Conservation (phyloP, 1,140 invertebrate genomes). For the Zaprionus inermis region DNA sequence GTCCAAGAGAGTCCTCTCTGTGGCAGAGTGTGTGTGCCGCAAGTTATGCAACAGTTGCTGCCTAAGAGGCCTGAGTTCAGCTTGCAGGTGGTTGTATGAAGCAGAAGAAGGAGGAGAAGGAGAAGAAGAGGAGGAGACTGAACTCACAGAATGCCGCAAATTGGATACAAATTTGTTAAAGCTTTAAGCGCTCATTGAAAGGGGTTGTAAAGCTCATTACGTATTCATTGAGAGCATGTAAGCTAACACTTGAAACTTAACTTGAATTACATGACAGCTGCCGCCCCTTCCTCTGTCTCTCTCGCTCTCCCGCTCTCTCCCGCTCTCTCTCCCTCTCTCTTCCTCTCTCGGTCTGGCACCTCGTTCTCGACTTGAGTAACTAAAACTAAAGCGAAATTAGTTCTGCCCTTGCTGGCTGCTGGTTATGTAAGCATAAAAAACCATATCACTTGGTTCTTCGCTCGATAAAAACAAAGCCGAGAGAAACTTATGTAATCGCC, state of each 20-base stretch:
- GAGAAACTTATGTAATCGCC: conserved; percentile 26
- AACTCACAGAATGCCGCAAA: conserved; percentile 7
- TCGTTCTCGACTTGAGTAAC: not conserved
- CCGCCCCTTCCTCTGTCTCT: no score
- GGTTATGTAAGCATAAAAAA: conserved; percentile 22
- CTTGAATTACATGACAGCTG: conserved; percentile 7
- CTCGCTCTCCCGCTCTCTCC: not conserved
- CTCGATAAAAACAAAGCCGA: not conserved
- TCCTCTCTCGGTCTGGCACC: not conserved
- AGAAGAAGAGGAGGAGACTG: not conserved
- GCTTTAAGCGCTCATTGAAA: conserved; percentile 19
- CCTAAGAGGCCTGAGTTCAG: conserved; percentile 2
- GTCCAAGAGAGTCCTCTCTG: not conserved
- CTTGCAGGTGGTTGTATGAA: conserved; percentile 39
- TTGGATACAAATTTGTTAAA: conserved; percentile 32
- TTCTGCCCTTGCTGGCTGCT: conserved; percentile 15
- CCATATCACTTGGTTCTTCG: conserved; percentile 3
- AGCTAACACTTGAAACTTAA: conserved; percentile 23
- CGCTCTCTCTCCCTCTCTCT: not conserved
- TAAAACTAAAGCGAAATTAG: conserved; percentile 20
- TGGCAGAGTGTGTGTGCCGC: not conserved
- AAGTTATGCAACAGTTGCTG: conserved; percentile 45
- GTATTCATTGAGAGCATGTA: conserved; percentile 35
- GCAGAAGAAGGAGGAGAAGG: conserved; percentile 10
- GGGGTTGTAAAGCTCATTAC: conserved; percentile 41